Conservation (phyloP, 2,888 invertebrate genomes). For the Amphipoea oculea region DNA sequence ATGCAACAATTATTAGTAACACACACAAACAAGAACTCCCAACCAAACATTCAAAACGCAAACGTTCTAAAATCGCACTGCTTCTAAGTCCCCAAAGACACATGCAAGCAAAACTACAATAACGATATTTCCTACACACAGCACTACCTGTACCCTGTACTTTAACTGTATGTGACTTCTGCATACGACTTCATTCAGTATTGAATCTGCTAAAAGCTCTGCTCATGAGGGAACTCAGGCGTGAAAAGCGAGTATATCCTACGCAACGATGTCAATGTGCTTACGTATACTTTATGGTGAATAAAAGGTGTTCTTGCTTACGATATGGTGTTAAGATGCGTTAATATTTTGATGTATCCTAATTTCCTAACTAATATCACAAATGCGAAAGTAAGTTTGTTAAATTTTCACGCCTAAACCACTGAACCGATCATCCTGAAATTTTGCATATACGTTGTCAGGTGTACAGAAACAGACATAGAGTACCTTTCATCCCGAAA, state of each 20-base stretch:
- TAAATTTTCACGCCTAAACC: too few species aligned
- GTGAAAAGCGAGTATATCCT: slow-evolving; percentile 19
- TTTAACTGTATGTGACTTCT: slow-evolving; percentile 39
- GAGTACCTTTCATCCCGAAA: too few species aligned
- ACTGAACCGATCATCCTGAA: too few species aligned
- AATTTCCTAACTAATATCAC: too few species aligned
- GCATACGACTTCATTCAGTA: slow-evolving; percentile 49
- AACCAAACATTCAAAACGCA: slow-evolving; percentile 9
- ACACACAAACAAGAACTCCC: neutral
- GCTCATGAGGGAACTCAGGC: slow-evolving; percentile 42
- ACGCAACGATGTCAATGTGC: slow-evolving; percentile 26
- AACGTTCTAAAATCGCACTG: slow-evolving; percentile 5
- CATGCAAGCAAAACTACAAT: slow-evolving; percentile 32
- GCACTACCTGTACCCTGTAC: slow-evolving; percentile 22
- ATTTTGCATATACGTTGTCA: too few species aligned
- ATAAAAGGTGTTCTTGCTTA: slow-evolving; percentile 13
- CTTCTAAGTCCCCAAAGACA: slow-evolving; percentile 4
- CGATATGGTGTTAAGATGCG: neutral
- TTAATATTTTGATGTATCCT: neutral
- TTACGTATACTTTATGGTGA: slow-evolving; percentile 9
- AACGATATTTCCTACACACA: slow-evolving; percentile 36
- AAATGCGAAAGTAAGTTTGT: too few species aligned
- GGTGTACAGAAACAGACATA: too few species aligned
- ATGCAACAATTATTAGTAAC: neutral
- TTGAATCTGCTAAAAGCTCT: slow-evolving; percentile 56